phyloP scores from a whole-genome alignment of 2,113 vertebrate genomes.

The Crocuta crocuta region DNA sequence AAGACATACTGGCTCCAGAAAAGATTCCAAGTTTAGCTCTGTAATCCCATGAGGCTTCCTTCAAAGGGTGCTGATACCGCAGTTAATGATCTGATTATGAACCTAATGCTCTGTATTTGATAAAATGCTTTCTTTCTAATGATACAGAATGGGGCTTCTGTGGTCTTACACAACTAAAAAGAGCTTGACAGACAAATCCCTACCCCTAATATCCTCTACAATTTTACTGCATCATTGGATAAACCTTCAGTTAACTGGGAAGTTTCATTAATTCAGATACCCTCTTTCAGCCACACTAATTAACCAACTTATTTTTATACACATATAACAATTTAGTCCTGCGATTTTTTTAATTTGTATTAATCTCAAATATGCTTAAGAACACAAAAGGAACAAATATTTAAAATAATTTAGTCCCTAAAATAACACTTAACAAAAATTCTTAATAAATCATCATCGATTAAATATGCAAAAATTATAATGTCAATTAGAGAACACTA shows the following conservation, averaged over 20 bases:
- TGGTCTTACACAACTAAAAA: neutral
- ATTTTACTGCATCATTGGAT: neutral
- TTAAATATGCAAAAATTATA: conserved; percentile 16
- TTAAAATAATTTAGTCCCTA: conserved; percentile 53
- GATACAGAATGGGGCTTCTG: neutral
- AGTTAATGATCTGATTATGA: neutral
- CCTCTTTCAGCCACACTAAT: neutral
- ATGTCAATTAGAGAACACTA: neutral
- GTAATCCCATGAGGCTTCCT: neutral
- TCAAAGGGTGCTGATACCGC: neutral
- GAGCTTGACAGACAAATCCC: neutral
- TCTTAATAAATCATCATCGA: conserved; percentile 24
- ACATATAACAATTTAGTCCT: neutral
- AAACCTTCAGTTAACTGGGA: conserved; percentile 14
- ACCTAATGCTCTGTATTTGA: neutral
- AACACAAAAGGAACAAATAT: conserved; percentile 30
- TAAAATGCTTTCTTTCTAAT: neutral
- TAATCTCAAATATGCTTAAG: conserved; percentile 43
- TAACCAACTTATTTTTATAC: conserved; percentile 31
- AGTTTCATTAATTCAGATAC: conserved; percentile 18
- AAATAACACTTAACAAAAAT: conserved; percentile 26
- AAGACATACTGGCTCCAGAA: neutral
- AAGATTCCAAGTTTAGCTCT: neutral
- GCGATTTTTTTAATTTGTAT: neutral
- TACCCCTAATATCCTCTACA: neutral